Evolutionary conservation across 2,888 invertebrate species (phyloP).

Genomic region (Scaptomyza reducta): DNA sequence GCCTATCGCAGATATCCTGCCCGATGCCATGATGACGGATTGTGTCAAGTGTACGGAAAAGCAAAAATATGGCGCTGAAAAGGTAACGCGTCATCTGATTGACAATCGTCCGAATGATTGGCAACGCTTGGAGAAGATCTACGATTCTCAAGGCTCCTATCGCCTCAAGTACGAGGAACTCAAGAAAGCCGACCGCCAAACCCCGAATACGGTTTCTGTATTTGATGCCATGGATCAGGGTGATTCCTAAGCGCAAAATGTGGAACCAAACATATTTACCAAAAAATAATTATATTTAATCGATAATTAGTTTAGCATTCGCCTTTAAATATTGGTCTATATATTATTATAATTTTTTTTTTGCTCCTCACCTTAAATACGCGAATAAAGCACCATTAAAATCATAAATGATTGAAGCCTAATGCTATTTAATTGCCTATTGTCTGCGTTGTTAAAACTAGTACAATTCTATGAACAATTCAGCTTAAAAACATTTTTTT

Average conservation of each 20-base stretch:
- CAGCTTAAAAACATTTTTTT: conserved; percentile 4
- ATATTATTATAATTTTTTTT: not conserved
- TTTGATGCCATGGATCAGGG: conserved; percentile 8
- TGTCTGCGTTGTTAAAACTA: conserved; percentile 3
- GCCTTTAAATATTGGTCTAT: not conserved
- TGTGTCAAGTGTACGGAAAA: conserved; percentile 88
- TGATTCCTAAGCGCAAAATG: conserved; percentile 17
- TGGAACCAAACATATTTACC: not conserved
- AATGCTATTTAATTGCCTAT: not conserved
- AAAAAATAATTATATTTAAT: not conserved
- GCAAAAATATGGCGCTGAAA: conserved; percentile 87
- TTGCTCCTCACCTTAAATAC: conserved; percentile 5
- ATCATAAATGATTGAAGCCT: not conserved
- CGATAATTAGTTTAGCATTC: not conserved
- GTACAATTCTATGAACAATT: conserved; percentile 2
- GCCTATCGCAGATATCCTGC: conserved; percentile 86
- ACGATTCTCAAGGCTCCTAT: conserved; percentile 87
- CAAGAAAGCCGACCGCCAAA: conserved; percentile 68
- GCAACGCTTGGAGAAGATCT: conserved; percentile 86
- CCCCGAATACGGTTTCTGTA: not conserved
- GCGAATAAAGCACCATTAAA: conserved; percentile 16
- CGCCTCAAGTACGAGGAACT: conserved; percentile 86
- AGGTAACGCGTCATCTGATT: conserved; percentile 86
- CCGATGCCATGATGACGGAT: conserved; percentile 89
- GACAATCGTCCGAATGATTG: conserved; percentile 86